Evolutionary conservation across 2,797 vertebrate genomes (phyloP).

Genomic region (Peromyscus attwateri): DNA sequence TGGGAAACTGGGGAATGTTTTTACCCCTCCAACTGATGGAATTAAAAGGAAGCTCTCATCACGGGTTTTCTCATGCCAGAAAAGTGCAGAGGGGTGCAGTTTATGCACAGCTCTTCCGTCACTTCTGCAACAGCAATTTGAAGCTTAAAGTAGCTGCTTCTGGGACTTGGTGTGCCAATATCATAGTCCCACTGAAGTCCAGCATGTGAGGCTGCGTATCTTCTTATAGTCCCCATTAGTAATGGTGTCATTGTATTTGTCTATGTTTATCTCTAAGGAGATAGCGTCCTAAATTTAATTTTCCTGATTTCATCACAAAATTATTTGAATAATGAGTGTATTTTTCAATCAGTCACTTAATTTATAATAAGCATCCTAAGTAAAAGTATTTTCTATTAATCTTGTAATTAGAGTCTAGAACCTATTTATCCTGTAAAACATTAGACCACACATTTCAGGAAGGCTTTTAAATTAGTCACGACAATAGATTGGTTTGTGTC

Average conservation of each 20-base stretch:
- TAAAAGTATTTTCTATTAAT: constrained; percentile 59
- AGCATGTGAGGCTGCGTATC: neutral
- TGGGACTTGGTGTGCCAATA: constrained; percentile 23
- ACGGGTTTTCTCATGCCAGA: constrained; percentile 26
- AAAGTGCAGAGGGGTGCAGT: neutral
- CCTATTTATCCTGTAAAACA: constrained; percentile 64
- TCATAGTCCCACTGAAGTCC: constrained; percentile 14
- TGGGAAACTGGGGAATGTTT: constrained; percentile 42
- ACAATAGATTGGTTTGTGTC: neutral
- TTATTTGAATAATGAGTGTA: constrained; percentile 41
- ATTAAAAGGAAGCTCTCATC: constrained; percentile 58
- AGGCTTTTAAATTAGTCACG: constrained; percentile 55
- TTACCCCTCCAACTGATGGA: constrained; percentile 63
- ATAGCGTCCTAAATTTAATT: constrained; percentile 33
- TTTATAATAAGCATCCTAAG: constrained; percentile 41
- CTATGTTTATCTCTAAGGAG: constrained; percentile 41
- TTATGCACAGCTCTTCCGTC: neutral
- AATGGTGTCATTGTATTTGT: neutral
- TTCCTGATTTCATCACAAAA: constrained; percentile 55
- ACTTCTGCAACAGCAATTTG: constrained; percentile 39
- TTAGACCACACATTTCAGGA: constrained; percentile 28
- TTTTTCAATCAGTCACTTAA: constrained; percentile 54
- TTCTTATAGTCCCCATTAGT: constrained; percentile 14
- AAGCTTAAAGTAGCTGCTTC: neutral
- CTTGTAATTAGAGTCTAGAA: constrained; percentile 12